These are phyloP conservation scores for Lerema accius DNA, from an alignment of 1,140 invertebrate species.

Conservation along the genomic window DNA sequence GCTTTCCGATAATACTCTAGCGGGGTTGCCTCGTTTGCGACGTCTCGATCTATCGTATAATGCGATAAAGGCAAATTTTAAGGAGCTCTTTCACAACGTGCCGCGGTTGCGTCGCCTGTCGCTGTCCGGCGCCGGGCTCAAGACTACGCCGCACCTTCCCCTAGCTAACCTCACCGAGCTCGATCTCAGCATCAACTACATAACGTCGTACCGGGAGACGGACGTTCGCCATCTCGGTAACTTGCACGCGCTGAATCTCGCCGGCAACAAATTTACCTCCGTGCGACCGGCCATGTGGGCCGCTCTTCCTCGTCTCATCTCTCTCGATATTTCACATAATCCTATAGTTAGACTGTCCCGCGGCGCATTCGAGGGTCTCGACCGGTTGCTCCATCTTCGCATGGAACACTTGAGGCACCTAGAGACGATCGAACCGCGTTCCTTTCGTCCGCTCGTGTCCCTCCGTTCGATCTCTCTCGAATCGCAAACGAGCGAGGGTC, in stretches of 20 bases:
- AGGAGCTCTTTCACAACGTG: slow-evolving; percentile 92
- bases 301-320: slow-evolving; percentile 79
- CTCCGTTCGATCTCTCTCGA: slow-evolving; percentile 85
- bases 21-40: slow-evolving; percentile 88
- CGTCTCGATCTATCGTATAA: slow-evolving; percentile 91
- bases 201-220: slow-evolving; percentile 82
- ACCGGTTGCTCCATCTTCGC: slow-evolving; percentile 72
- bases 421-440: slow-evolving; percentile 85
- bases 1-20: slow-evolving; percentile 92
- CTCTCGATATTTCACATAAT: slow-evolving; percentile 85
- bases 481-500: slow-evolving; percentile 84
- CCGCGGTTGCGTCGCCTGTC: slow-evolving; percentile 88
- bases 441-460: slow-evolving; percentile 85
- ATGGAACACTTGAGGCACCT: slow-evolving; percentile 76
- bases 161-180: slow-evolving; percentile 85
- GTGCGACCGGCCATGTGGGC: slow-evolving; percentile 84
- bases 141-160: slow-evolving; percentile 85
- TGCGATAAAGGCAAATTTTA: slow-evolving; percentile 89
- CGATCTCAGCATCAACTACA: slow-evolving; percentile 88
- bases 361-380: slow-evolving; percentile 72
- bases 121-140: slow-evolving; percentile 87
- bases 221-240: slow-evolving; percentile 84
- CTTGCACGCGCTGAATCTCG: slow-evolving; percentile 84
- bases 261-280: slow-evolving; percentile 84
- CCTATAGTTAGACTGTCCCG: slow-evolving; percentile 80